Conservation (phyloP, 1,140 invertebrate species). For the Sipha flava region DNA sequence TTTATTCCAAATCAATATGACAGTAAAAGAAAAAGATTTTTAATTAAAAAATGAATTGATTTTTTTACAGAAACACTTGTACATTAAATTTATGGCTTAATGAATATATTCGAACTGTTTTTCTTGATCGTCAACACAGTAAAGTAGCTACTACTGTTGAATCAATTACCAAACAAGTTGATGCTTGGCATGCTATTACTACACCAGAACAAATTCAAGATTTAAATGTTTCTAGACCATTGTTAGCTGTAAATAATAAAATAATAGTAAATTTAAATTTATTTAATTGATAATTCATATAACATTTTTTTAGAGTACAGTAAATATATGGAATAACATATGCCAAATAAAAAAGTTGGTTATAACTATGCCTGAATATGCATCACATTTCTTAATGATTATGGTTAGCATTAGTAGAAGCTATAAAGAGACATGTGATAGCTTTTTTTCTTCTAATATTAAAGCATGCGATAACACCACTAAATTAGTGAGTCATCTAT, state of each 20-base stretch:
- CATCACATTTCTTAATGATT: conserved; percentile 59
- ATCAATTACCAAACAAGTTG: conserved; percentile 59
- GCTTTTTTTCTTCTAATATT: conserved; percentile 66
- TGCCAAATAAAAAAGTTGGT: conserved; percentile 60
- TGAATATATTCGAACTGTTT: conserved; percentile 65
- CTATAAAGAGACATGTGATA: conserved; percentile 67
- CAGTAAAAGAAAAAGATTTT: too few relatives aligned
- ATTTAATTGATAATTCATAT: not conserved
- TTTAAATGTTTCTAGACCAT: conserved; percentile 53
- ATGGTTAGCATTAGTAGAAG: conserved; percentile 60
- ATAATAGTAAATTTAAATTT: not conserved
- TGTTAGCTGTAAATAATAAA: conserved; percentile 54
- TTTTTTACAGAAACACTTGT: conserved; percentile 45
- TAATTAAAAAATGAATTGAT: not conserved
- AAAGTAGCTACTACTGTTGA: conserved; percentile 55
- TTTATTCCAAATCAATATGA: too few relatives aligned
- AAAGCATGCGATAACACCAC: conserved; percentile 72
- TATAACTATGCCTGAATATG: conserved; percentile 61
- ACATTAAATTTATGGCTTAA: conserved; percentile 64
- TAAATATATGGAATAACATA: conserved; percentile 62
- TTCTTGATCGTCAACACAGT: conserved; percentile 53
- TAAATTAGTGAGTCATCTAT: conserved; percentile 73
- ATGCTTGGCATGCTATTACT: conserved; percentile 62
- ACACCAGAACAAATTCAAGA: conserved; percentile 57
- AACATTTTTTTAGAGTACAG: conserved; percentile 53